Percentiles rank a stretch among this genome's conserved stretches.
Conservation (phyloP, 64 coral and sea anemone species). For the Montipora efflorescens region DNA sequence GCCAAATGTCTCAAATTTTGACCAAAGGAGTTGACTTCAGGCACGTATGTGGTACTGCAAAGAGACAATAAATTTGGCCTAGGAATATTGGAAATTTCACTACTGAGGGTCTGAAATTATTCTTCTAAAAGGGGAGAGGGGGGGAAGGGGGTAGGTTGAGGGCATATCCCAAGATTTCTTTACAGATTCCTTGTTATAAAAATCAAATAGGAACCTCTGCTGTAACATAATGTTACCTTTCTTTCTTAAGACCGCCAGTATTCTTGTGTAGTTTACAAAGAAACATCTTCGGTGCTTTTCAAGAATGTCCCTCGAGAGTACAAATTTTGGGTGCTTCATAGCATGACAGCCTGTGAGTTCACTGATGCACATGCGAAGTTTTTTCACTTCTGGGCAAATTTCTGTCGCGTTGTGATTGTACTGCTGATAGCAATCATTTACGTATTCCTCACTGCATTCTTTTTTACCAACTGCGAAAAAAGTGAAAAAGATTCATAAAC, state of each 20-base stretch:
- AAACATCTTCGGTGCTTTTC: slow-evolving; percentile 82
- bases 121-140: too few relatives aligned
- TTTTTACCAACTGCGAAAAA: slow-evolving; percentile 60
- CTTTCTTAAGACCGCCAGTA: slow-evolving; percentile 68
- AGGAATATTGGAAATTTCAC: too few relatives aligned
- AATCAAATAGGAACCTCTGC: too few relatives aligned
- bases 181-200: too few relatives aligned
- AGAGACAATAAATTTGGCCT: too few relatives aligned
- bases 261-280: slow-evolving; percentile 87
- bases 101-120: too few relatives aligned
- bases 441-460: slow-evolving; percentile 78
- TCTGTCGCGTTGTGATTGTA: slow-evolving; percentile 62
- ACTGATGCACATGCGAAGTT: slow-evolving; percentile 61
- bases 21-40: too few relatives aligned
- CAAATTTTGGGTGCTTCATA: slow-evolving; percentile 87
- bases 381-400: slow-evolving; percentile 86
- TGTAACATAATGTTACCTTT: slow-evolving; percentile 31
- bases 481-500: too few relatives aligned
- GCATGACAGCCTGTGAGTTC: slow-evolving; percentile 65
- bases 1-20: too few relatives aligned
- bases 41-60: too few relatives aligned
- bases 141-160: too few relatives aligned
- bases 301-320: slow-evolving; percentile 55
- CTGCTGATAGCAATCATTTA: slow-evolving; percentile 62
- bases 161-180: too few relatives aligned